A percentile compares a stretch with the other conserved stretches of the same genome.
Conservation (phyloP, 1,140 invertebrate species). For the Hycleus cichorii region DNA sequence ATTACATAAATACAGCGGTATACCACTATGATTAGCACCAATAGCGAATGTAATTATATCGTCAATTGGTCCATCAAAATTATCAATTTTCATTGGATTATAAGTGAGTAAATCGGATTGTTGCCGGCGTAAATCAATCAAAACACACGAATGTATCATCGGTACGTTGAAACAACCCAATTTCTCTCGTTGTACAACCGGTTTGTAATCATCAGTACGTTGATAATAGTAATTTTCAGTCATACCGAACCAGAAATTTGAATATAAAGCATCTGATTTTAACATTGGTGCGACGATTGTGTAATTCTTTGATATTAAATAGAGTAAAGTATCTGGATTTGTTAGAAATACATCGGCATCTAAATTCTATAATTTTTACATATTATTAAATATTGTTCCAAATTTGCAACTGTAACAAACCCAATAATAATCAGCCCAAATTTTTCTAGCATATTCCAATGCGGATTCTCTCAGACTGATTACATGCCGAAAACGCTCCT, state of each 20-base stretch:
- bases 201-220: conserved; percentile 78
- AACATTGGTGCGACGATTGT: conserved; percentile 76
- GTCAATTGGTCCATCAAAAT: conserved; percentile 73
- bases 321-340: conserved; percentile 58
- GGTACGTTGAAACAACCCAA: conserved; percentile 77
- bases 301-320: conserved; percentile 59
- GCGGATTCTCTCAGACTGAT: conserved; percentile 76
- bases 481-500: conserved; percentile 68
- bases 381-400: background rate
- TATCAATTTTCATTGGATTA: conserved; percentile 50
- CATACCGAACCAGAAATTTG: conserved; percentile 96
- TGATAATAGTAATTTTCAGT: conserved; percentile 80
- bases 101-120: conserved; percentile 70
- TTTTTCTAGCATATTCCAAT: conserved; percentile 59
- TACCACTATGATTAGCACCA: conserved; percentile 66
- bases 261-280: conserved; percentile 78
- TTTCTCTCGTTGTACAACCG: conserved; percentile 66
- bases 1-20: conserved; percentile 75
- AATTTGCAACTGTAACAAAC: conserved; percentile 42
- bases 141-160: conserved; percentile 85
- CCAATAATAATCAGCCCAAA: conserved; percentile 82
- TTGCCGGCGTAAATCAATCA: conserved; percentile 66
- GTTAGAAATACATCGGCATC: conserved; percentile 85
- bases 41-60: conserved; percentile 93
- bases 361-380: conserved; percentile 58